Evolutionary conservation across 2,888 invertebrate genomes (phyloP).

Genomic region (Aleiodes leptofemur): DNA sequence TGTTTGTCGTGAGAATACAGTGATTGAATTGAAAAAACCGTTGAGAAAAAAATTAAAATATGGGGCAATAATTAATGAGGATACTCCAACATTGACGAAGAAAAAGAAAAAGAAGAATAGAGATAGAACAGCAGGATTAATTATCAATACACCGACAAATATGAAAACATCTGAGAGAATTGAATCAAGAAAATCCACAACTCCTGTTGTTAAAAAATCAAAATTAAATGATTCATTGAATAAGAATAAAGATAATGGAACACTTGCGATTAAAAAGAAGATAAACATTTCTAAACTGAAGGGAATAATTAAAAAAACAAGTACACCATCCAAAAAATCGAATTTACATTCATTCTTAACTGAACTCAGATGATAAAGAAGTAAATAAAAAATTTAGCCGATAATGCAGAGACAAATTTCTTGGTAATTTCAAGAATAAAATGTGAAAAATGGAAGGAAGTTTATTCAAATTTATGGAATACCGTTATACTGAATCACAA

Average conservation of each 20-base stretch:
- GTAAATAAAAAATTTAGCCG: background rate
- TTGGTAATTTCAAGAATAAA: no score
- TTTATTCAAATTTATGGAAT: no score
- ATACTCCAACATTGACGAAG: constrained; percentile 53
- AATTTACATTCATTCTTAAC: constrained; percentile 67
- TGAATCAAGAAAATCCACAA: constrained; percentile 6
- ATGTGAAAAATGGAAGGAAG: no score
- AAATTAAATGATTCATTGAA: constrained; percentile 47
- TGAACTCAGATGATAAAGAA: constrained; percentile 58
- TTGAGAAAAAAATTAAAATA: constrained; percentile 53
- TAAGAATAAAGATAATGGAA: constrained; percentile 50
- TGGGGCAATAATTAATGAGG: constrained; percentile 15
- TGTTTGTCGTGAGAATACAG: constrained; percentile 62
- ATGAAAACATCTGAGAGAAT: constrained; percentile 12
- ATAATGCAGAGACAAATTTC: background rate
- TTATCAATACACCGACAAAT: constrained; percentile 33
- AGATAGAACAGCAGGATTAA: constrained; percentile 75
- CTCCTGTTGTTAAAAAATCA: constrained; percentile 26
- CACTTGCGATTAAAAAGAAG: constrained; percentile 58
- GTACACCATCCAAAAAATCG: constrained; percentile 58
- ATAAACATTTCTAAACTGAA: constrained; percentile 64
- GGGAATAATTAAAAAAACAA: constrained; percentile 59
- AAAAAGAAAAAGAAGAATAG: constrained; percentile 70
- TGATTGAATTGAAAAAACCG: constrained; percentile 62
- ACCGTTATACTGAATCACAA: no score